phyloP scores from a whole-genome alignment of 2,797 vertebrate genomes.

The Leucoraja ocellata region DNA sequence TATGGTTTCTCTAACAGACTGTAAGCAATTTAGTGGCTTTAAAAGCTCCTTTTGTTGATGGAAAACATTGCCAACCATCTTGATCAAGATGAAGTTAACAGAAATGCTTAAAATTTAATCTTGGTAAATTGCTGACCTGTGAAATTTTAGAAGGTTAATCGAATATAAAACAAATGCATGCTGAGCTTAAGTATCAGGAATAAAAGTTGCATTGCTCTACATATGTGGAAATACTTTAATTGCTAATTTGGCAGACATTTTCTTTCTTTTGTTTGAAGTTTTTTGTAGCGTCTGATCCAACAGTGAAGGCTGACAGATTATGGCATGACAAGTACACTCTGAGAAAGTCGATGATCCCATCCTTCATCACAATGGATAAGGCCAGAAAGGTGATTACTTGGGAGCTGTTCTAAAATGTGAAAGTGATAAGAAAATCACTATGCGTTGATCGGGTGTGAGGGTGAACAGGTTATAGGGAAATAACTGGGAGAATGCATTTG shows the following conservation, averaged over 20 bases:
- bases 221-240: not conserved
- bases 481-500: too few species aligned
- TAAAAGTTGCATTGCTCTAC: slow-evolving; percentile 39
- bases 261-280: slow-evolving; percentile 62
- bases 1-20: too few species aligned
- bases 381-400: slow-evolving; percentile 74
- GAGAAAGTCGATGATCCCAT: slow-evolving; percentile 94
- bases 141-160: not conserved
- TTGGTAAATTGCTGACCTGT: not conserved
- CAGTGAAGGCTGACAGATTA: slow-evolving; percentile 87
- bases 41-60: not conserved
- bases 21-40: not conserved
- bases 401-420: not conserved
- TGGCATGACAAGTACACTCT: slow-evolving; percentile 98
- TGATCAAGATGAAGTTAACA: not conserved
- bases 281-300: slow-evolving; percentile 93
- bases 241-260: slow-evolving; percentile 41
- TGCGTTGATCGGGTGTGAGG: too few species aligned
- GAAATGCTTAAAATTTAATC: not conserved
- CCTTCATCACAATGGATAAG: slow-evolving; percentile 95
- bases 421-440: too few species aligned
- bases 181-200: not conserved
- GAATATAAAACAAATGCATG: not conserved
- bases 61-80: too few species aligned
- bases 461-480: too few species aligned